Evolutionary conservation across 1,140 invertebrate species (phyloP).

Genomic region (Globodera ellingtonae): DNA sequence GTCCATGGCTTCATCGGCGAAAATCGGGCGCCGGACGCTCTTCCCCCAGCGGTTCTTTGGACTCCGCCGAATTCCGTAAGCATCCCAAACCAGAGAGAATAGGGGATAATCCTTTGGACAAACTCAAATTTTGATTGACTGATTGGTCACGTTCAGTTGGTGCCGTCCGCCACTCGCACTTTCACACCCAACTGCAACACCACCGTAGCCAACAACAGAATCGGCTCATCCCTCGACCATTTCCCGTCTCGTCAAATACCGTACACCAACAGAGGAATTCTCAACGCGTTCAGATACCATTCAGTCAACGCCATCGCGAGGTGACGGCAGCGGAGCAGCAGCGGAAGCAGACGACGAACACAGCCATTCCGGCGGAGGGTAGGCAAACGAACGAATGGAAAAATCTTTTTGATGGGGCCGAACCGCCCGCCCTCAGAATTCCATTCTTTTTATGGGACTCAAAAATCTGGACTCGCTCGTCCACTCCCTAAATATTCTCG

Average conservation of each 20-base stretch:
- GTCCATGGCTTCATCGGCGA: constrained; percentile 26
- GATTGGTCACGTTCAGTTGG: not conserved
- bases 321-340: not conserved
- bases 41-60: not conserved
- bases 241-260: not conserved
- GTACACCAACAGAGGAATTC: not conserved
- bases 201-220: not conserved
- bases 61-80: constrained; percentile 21
- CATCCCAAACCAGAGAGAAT: not conserved
- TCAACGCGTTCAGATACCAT: not conserved
- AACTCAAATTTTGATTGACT: too few relatives aligned
- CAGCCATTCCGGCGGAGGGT: not conserved
- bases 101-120: too few relatives aligned
- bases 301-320: not conserved
- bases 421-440: not conserved
- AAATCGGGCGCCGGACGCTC: constrained; percentile 11
- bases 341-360: not conserved
- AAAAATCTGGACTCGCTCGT: not conserved
- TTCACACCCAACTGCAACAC: not conserved
- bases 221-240: not conserved
- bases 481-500: not conserved
- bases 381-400: not conserved
- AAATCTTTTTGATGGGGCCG: not conserved
- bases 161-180: not conserved
- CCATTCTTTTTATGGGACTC: not conserved